Evolutionary conservation across 2,888 invertebrate genomes (phyloP), one percentile per base, ranked within the genome.

Genomic region (Mimumesa dahlbomi): DNA sequence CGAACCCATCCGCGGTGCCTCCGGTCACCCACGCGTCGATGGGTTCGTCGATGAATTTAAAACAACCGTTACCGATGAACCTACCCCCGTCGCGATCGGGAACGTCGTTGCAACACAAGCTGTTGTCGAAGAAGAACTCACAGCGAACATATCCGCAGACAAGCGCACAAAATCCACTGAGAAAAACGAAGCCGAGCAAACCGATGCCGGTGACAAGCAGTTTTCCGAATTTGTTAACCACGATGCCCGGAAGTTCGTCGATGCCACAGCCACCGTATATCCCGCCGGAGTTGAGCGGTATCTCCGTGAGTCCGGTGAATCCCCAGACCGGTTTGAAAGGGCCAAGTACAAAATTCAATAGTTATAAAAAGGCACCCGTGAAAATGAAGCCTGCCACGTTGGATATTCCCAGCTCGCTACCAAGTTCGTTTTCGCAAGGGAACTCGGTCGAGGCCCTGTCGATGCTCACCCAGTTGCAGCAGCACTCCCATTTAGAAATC

Each of bases 401-500:
- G 43, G 58, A 72, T 11, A 42, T 75, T 21, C 18, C 71, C 5
- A 72, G 54, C 4, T 65, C 76, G 1, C 42, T 82, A 6, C 58
- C 83, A 0, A 76, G 53, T 31, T 56, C 77, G 0, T 67, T 79
- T 6, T 25, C 79, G 0, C 53, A 79, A 11, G 18, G 75, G 0
- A 85, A 78, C 16, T 67, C 84, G 0, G 81, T 66, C 0, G 86
- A 86, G 11, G 77, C 85, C 1, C 67, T 87, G 0, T 84, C 86
- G 1, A 82, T 88, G 64, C 64, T 89, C 0, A 81, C 85, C 1
- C 88, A 89, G 29, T 74, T 89, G 9, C 85, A 88, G 38, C 89
- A 88, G 22, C 88, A 89, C 29, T 84, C 88, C 0, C 87, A 88
- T 59, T 73, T 89, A 21, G 89, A 89, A 50, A 89, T 89, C 22